These are phyloP conservation scores for Alaudala cheleensis DNA, from an alignment of 2,113 vertebrate species.

Conservation along the genomic window DNA sequence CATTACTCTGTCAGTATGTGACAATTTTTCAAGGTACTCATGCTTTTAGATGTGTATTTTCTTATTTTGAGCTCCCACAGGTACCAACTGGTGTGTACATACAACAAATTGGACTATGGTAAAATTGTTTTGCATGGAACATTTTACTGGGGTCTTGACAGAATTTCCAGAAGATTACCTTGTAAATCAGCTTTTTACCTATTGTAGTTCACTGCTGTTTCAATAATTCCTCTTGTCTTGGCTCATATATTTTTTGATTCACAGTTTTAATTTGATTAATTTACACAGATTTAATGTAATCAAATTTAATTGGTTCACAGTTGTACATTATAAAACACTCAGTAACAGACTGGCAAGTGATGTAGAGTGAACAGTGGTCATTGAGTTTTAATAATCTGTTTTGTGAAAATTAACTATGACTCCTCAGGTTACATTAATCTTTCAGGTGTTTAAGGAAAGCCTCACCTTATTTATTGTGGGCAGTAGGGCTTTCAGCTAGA, in stretches of 20 bases:
- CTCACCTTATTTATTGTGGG: neutral
- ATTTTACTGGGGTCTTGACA: neutral
- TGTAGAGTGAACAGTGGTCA: neutral
- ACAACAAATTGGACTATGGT: neutral
- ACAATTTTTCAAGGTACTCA: neutral
- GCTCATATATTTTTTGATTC: neutral
- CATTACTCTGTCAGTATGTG: neutral
- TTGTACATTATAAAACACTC: neutral
- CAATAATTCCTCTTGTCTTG: neutral
- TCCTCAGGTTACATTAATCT: neutral
- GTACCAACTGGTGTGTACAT: fast-evolving
- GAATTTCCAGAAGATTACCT: neutral
- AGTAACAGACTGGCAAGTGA: neutral
- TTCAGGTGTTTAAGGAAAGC: neutral
- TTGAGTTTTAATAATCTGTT: neutral
- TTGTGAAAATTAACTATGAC: neutral
- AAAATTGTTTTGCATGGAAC: neutral
- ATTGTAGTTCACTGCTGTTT: neutral
- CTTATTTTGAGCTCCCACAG: neutral
- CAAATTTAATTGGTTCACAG: neutral
- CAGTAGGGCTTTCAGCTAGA: neutral
- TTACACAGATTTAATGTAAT: neutral
- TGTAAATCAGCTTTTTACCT: neutral
- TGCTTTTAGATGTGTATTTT: neutral
- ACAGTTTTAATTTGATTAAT: neutral